Evolutionary conservation across 2,113 vertebrate genomes (phyloP).

Genomic region (Blennius ocellaris): DNA sequence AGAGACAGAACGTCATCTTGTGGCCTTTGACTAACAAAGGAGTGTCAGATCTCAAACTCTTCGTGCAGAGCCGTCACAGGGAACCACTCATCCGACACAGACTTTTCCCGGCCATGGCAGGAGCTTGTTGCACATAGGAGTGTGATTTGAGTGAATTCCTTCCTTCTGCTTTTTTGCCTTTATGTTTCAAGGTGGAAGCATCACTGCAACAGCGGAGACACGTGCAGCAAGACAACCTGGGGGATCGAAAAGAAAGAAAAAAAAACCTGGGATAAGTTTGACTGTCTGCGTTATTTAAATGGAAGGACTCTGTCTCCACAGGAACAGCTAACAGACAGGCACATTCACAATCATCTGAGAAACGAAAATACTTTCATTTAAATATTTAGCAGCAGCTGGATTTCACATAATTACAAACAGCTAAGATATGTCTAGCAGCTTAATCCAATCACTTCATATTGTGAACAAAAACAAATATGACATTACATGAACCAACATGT

Average conservation of each 20-base stretch:
- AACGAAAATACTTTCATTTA: constrained; percentile 26
- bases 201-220: constrained; percentile 43
- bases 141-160: constrained; percentile 20
- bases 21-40: constrained; percentile 20
- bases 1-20: constrained; percentile 88
- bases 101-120: constrained; percentile 61
- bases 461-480: neutral
- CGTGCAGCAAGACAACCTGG: constrained; percentile 49
- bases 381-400: neutral
- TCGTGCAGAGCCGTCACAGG: constrained; percentile 45
- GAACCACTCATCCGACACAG: constrained; percentile 29
- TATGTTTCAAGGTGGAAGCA: constrained; percentile 49
- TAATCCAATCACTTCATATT: neutral
- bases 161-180: constrained; percentile 13
- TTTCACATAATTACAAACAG: neutral
- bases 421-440: neutral
- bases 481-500: neutral
- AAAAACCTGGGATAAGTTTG: constrained; percentile 40
- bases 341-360: constrained; percentile 49
- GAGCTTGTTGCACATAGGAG: constrained; percentile 22
- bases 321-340: constrained; percentile 44
- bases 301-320: constrained; percentile 50
- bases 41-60: constrained; percentile 24
- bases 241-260: constrained; percentile 51
- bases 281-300: constrained; percentile 31